Evolutionary conservation across 2,113 vertebrate genomes (phyloP), one percentile per base, ranked within the genome.

Genomic region (Grammomys dolichurus): DNA sequence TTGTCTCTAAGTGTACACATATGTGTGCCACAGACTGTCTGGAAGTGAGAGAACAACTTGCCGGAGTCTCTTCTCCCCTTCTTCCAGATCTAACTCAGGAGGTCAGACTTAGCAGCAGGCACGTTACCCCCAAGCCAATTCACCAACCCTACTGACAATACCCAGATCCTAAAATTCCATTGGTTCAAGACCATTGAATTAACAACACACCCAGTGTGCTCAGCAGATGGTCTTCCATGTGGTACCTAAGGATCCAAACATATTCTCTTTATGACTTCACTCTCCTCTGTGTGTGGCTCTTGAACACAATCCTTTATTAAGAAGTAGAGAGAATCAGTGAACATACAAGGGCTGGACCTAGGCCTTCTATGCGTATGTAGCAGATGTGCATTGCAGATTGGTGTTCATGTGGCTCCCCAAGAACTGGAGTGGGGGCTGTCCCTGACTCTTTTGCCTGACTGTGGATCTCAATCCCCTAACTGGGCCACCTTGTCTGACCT

Each of bases 221-320:
- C 4, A 26, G 28, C 7, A 48, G 13, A 26, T 2, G 1, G 26
- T 31, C n/a, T 76, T 90, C 65, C 56, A 46, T 1, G 1, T 0
- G 3, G 36, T 51, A 46, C 56, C 51, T 51, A 33, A 67, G 43
- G 31, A 40, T 40, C 46, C 48, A 63, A 12, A 33, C 4, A 1
- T 10, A 2, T n/a, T 51, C 56, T 72, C 43, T 0, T 8, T 0
- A 5, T 0, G 11, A 65, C 1, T 36, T 46, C 36, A 1, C 10
- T 43, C 2, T 28, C 63, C 48, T 72, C 33, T 20, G 0, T 3
- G 2, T 4, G 28, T 76, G 86, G 69, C 48, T 5, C 56, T 26
- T 77, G 56, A 90, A 31, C 26, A 7, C 1, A 12, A 22, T 5
- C 22, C 28, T 7, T 77, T 40, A 5, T 11, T 28, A 16, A 87